phyloP scores from a whole-genome alignment of 2,797 vertebrate genomes.

The Lithobates sylvaticus region DNA sequence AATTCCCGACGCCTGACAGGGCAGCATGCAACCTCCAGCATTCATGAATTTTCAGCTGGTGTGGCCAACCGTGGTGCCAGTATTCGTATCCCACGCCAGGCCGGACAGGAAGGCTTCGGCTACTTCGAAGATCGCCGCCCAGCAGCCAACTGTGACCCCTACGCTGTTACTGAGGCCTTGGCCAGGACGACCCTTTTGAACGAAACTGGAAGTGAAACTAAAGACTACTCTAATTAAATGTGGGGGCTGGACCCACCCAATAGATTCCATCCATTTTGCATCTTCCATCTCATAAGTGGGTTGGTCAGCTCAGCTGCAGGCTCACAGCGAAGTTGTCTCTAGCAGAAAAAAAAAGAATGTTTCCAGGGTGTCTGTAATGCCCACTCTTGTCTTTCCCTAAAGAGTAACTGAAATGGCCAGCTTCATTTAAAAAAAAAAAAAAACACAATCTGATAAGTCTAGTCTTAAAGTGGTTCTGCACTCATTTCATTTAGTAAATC shows the following conservation, averaged over 20 bases:
- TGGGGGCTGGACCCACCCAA: constrained; percentile 51
- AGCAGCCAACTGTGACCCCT: constrained; percentile 89
- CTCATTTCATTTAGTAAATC: too few relatives aligned
- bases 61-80: constrained; percentile 84
- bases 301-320: neutral
- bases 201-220: constrained; percentile 67
- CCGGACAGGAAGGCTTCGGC: constrained; percentile 77
- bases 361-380: neutral
- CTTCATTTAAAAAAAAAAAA: too few relatives aligned
- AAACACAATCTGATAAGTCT: too few relatives aligned
- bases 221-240: constrained; percentile 69
- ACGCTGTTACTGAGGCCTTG: constrained; percentile 80
- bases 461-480: too few relatives aligned
- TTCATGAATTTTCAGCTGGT: constrained; percentile 80
- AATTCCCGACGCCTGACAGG: constrained; percentile 86
- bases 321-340: neutral
- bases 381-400: neutral
- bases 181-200: constrained; percentile 78
- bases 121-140: constrained; percentile 91
- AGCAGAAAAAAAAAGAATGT: neutral
- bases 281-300: constrained; percentile 2
- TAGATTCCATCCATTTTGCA: neutral
- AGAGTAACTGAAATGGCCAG: neutral
- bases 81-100: constrained; percentile 87
- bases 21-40: constrained; percentile 81